phyloP scores from a whole-genome alignment of 2,113 vertebrate genomes.

The Solenodon paradoxus region DNA sequence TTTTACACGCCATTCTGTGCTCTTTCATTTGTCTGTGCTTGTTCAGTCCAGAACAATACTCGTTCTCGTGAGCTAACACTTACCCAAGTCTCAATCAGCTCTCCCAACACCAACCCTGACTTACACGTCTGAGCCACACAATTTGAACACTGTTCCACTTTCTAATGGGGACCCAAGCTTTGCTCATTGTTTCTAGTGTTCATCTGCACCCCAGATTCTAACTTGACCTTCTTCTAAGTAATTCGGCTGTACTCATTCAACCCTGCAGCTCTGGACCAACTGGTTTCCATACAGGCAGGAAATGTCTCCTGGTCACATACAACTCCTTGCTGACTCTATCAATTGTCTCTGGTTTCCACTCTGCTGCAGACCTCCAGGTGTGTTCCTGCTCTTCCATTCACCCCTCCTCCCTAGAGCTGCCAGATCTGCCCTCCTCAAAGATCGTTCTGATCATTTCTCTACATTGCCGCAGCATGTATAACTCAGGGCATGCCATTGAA shows the following conservation, averaged over 20 bases:
- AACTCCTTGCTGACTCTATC: not conserved
- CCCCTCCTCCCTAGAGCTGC: too few relatives aligned
- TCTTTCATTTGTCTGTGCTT: too few relatives aligned
- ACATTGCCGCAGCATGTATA: not conserved
- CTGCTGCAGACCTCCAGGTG: not conserved
- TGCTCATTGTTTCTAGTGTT: not conserved
- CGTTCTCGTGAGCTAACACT: too few relatives aligned
- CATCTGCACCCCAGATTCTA: not conserved
- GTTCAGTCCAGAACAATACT: not conserved
- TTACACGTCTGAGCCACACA: not conserved
- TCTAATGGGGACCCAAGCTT: not conserved
- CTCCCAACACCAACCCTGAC: not conserved
- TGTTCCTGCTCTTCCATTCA: not conserved
- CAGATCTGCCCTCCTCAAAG: not conserved
- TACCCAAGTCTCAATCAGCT: not conserved
- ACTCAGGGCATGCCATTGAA: not conserved
- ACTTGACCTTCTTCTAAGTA: not conserved
- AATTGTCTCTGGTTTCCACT: not conserved
- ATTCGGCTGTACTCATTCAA: not conserved
- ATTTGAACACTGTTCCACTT: not conserved
- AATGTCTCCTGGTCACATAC: not conserved
- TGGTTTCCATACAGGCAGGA: not conserved
- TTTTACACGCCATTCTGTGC: not conserved
- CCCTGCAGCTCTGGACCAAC: not conserved
- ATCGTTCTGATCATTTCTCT: not conserved